phyloP scores from a whole-genome alignment of 2,888 invertebrate genomes.

The Trachelus tabidus region DNA sequence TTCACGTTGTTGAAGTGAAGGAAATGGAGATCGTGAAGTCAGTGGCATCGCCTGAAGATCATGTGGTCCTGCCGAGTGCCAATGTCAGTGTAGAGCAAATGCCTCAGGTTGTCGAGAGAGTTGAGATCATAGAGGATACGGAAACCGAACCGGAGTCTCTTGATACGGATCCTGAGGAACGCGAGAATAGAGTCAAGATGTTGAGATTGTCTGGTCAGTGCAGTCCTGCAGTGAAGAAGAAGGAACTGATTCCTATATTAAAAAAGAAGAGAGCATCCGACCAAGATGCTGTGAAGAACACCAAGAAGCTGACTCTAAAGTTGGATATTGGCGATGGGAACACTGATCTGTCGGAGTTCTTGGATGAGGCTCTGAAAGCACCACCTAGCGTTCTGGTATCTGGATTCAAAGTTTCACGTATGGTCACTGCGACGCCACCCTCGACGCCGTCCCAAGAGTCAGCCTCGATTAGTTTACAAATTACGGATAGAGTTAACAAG shows the following conservation, averaged over 20 bases:
- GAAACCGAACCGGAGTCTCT: conserved; percentile 61
- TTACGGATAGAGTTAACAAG: conserved; percentile 45
- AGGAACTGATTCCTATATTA: conserved; percentile 42
- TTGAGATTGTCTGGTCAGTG: conserved; percentile 1
- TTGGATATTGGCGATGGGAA: conserved; percentile 37
- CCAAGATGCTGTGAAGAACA: conserved; percentile 17
- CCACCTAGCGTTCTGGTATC: neutral
- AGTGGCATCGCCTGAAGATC: conserved; percentile 68
- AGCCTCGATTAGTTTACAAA: conserved; percentile 40
- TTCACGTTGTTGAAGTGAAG: conserved; percentile 76
- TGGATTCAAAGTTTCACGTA: neutral
- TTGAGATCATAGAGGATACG: conserved; percentile 66
- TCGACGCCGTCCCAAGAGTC: conserved; percentile 10
- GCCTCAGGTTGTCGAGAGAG: conserved; percentile 66
- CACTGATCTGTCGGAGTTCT: conserved; percentile 25
- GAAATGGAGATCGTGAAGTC: conserved; percentile 78
- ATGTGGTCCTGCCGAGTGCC: conserved; percentile 57
- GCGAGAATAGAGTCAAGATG: conserved; percentile 28
- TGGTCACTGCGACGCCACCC: conserved; percentile 6
- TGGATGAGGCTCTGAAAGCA: conserved; percentile 11
- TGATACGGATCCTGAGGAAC: conserved; percentile 55
- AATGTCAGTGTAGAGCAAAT: conserved; percentile 54
- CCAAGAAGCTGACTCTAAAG: conserved; percentile 49
- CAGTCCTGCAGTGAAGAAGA: conserved; percentile 23
- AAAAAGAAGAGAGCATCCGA: conserved; percentile 37